Conservation (phyloP, 2,113 vertebrate genomes). For the Phainopepla nitens region DNA sequence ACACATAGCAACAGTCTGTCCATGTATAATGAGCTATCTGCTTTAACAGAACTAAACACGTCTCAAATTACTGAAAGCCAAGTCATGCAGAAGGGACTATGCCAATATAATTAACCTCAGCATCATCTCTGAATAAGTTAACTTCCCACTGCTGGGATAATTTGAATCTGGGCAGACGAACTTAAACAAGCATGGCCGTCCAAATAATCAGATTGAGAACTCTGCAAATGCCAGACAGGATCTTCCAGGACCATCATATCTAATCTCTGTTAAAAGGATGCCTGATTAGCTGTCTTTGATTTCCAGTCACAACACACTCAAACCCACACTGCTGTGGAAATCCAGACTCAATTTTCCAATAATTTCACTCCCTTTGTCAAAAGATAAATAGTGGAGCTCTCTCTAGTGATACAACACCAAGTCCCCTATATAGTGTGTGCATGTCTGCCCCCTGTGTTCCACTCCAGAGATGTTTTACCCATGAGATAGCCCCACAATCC, state of each 20-base stretch:
- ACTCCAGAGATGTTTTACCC: background rate
- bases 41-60: background rate
- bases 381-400: background rate
- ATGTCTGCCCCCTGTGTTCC: accelerated
- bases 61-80: conserved; percentile 7
- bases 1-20: background rate
- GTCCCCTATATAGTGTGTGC: accelerated
- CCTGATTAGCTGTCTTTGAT: background rate
- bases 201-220: background rate
- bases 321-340: background rate
- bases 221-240: background rate
- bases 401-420: background rate
- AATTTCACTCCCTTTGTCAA: background rate
- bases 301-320: conserved; percentile 35
- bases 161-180: background rate
- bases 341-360: background rate
- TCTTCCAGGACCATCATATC: background rate
- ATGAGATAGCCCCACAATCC: accelerated
- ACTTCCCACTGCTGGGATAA: background rate
- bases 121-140: conserved; percentile 7
- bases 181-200: background rate
- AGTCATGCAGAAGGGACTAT: background rate
- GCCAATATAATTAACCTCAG: conserved; percentile 5
- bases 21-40: conserved; percentile 5
- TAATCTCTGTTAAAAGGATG: background rate